Evolutionary conservation across 1,140 invertebrate species (phyloP).

Genomic region (Ctenoplectra terminalis): DNA sequence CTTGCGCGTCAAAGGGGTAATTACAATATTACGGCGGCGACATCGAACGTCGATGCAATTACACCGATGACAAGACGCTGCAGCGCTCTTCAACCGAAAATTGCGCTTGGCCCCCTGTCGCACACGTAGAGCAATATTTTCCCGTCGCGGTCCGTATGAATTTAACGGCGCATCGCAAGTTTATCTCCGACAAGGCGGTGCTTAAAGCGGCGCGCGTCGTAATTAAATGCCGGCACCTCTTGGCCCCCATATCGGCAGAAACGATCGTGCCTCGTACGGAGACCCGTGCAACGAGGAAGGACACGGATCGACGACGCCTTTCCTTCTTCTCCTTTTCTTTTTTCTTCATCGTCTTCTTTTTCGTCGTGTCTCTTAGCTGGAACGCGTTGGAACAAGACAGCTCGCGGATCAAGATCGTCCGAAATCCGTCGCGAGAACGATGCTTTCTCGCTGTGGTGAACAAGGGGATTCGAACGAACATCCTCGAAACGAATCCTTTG

Average conservation of each 20-base stretch:
- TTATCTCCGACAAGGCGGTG: constrained; percentile 59
- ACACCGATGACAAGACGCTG: background rate
- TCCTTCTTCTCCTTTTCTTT: constrained; percentile 16
- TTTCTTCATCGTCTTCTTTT: background rate
- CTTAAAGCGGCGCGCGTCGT: constrained; percentile 57
- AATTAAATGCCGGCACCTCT: constrained; percentile 68
- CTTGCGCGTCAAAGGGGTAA: background rate
- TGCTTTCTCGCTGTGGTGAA: background rate
- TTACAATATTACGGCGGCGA: background rate
- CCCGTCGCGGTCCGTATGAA: constrained; percentile 50
- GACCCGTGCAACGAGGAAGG: constrained; percentile 30
- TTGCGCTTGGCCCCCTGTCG: background rate
- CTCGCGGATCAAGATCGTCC: constrained; percentile 9
- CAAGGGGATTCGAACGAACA: background rate
- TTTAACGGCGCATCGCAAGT: constrained; percentile 42
- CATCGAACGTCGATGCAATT: background rate
- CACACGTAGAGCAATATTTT: constrained; percentile 49
- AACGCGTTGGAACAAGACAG: background rate
- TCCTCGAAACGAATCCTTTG: background rate
- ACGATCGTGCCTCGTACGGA: constrained; percentile 46
- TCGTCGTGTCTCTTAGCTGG: background rate
- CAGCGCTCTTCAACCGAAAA: constrained; percentile 24
- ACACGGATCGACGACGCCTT: constrained; percentile 44
- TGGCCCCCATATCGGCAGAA: constrained; percentile 52
- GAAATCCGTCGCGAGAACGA: background rate